Evolutionary conservation across 2,888 invertebrate species (phyloP), one percentile per base, ranked within the genome.

Genomic region (Hyposoter didymator): DNA sequence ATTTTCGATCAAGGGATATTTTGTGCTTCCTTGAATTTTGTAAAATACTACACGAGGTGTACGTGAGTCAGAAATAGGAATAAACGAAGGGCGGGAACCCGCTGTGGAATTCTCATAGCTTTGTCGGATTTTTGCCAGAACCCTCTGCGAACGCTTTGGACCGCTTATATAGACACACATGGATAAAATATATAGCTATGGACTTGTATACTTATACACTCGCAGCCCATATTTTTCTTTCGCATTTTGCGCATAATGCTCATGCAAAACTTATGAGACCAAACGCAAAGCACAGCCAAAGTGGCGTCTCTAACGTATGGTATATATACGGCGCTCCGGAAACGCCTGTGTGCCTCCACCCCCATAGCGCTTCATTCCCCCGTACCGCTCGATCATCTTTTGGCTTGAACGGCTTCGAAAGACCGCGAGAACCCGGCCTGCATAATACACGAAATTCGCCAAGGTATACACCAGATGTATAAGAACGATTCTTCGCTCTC

Each of bases 171-270:
- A 22, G 49, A 49, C 19, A 55, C 39, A 55, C 66, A 73, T 32
- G 28, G 32, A 32, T 45, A 17, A 62, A 39, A 72, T 72, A 49
- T 39, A 39, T 52, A 49, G 47, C 28, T 28, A 69, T 14, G 17
- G n/a, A 47, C 10, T 17, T 70, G 45, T 12, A 62, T 62, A 17
- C 78, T 64, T 49, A 35, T 47, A 78, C 52, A 67, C 47, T 64
- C 75, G 70, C 22, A 82, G 52, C 22, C 47, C 79, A 85, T 79
- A 85, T 85, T 85, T 82, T 85, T 79, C 79, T 82, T 79, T 64
- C 79, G 70, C 72, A 62, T 82, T 85, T 79, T 82, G 82, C 66
- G 82, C 82, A 85, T 85, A 85, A 85, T 85, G 82, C 72, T 85
- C 66, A 67, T 85, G 85, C 66, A 82, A 82, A 82, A 82, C 66